A percentile compares a stretch with the other conserved stretches of the same genome.
These are phyloP conservation scores for Dysdera silvatica DNA, from an alignment of 1,140 invertebrate species.

Conservation along the genomic window DNA sequence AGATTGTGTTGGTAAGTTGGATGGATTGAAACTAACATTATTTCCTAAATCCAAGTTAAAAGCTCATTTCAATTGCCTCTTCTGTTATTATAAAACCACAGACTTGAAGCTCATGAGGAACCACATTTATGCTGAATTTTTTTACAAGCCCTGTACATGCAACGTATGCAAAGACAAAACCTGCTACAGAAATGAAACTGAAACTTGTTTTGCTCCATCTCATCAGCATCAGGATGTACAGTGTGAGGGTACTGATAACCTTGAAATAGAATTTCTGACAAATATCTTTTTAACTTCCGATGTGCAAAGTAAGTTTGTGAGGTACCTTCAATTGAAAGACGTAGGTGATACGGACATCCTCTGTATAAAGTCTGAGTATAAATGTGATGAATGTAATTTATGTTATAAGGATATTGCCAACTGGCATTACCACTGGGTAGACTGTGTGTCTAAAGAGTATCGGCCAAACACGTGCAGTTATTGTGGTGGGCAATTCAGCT, in stretches of 20 bases:
- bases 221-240: background rate
- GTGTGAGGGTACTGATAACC: background rate
- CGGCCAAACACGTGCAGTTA: slow-evolving; percentile 1
- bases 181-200: background rate
- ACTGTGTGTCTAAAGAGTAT: background rate
- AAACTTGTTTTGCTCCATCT: background rate
- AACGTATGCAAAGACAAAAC: background rate
- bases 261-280: background rate
- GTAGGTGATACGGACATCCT: too few species aligned
- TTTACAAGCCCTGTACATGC: slow-evolving; percentile 7
- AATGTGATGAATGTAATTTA: background rate
- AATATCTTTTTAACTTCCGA: background rate
- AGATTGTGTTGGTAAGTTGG: background rate
- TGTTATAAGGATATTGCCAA: background rate
- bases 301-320: too few species aligned
- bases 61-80: slow-evolving; percentile 3
- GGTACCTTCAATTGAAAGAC: too few species aligned
- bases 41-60: background rate
- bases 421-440: background rate
- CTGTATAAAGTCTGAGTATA: too few species aligned
- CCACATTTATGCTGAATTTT: slow-evolving; percentile 17
- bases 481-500: background rate
- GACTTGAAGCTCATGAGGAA: slow-evolving; percentile 12
- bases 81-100: slow-evolving; percentile 9
- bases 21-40: too few species aligned